phyloP scores from a whole-genome alignment of 2,797 vertebrate species.

The Australoheros facetus region DNA sequence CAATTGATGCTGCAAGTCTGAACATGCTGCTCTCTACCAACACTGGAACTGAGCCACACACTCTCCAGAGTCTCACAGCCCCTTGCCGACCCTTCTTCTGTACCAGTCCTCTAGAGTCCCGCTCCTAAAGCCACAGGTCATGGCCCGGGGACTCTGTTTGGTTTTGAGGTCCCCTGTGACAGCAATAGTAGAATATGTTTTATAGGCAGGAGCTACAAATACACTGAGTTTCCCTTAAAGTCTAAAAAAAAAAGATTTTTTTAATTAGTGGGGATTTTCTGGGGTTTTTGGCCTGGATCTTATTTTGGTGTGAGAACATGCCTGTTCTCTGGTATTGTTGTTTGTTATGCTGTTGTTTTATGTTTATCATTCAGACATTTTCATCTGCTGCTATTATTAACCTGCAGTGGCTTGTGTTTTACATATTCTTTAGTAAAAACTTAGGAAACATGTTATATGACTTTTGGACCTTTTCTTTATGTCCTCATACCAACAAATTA shows the following conservation, averaged over 20 bases:
- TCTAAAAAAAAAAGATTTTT: slow-evolving; percentile 15
- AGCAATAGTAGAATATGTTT: slow-evolving; percentile 19
- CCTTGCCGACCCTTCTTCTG: slow-evolving; percentile 16
- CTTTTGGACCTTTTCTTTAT: background rate
- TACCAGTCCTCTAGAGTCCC: slow-evolving; percentile 10
- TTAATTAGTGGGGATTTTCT: slow-evolving; percentile 6
- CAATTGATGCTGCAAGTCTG: slow-evolving; percentile 45
- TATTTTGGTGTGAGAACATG: background rate
- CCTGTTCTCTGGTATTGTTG: background rate
- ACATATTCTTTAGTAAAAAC: background rate
- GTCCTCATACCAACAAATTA: rapidly evolving
- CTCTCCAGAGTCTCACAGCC: slow-evolving; percentile 39
- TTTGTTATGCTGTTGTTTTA: background rate
- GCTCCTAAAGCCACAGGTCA: slow-evolving; percentile 19
- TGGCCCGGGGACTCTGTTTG: slow-evolving; percentile 3
- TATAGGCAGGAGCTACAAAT: slow-evolving; percentile 11
- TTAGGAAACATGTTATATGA: background rate
- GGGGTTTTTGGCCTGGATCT: background rate
- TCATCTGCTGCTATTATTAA: background rate
- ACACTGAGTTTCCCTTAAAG: slow-evolving; percentile 14
- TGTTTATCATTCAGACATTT: background rate
- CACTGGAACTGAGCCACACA: slow-evolving; percentile 43
- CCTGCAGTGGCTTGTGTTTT: background rate
- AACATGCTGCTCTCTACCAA: slow-evolving; percentile 37
- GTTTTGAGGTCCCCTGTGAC: slow-evolving; percentile 26